Evolutionary conservation across 2,113 vertebrate species (phyloP), one percentile per base, ranked within the genome.

Genomic region (Melanerpes aurifrons): DNA sequence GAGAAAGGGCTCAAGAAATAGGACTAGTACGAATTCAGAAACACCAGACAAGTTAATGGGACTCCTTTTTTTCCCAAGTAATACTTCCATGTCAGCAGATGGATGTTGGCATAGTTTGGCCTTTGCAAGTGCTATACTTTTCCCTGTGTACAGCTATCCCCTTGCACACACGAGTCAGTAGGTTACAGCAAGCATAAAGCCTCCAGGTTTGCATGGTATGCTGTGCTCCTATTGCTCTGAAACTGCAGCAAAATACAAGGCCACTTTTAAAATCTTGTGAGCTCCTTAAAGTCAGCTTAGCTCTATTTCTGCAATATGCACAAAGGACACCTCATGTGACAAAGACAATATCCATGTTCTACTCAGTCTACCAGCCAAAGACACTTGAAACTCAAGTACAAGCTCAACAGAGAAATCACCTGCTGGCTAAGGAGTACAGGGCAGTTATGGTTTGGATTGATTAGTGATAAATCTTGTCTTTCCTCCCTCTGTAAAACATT

Each of bases 51-150:
- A 69, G 20, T 66, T 86, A 90, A 90, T 48, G 24, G 11, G 12
- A 10, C n/a, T 92, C 59, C 26, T 76, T 56, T 84, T 80, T 80
- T 40, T 66, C 8, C 35, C 57, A 69, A 83, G 35, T 56, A 67
- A 73, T 47, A 29, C 61, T 45, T 92, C 35, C 63, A 54, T 50
- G 26, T 29, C 59, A 77, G 67, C 35, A 35, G 63, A 82, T 66
- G 53, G 72, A 53, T 62, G 56, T 29, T 89, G 47, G 58, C 47
- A 68, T n/a, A 67, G 58, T 50, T 90, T 86, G 83, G 40, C 70
- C 86, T 92, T 73, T 94, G 72, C 75, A 70, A 89, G 56, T 15
- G 56, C 72, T 73, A 1, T 66, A 90, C 82, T 82, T 93, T 79
- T 79, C 54, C 70, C 35, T 63, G 37, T 13, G 11, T 57, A 58